These are phyloP conservation scores for Heliopora coerulea DNA, from an alignment of 92 coral and sea anemone species.

Conservation along the genomic window DNA sequence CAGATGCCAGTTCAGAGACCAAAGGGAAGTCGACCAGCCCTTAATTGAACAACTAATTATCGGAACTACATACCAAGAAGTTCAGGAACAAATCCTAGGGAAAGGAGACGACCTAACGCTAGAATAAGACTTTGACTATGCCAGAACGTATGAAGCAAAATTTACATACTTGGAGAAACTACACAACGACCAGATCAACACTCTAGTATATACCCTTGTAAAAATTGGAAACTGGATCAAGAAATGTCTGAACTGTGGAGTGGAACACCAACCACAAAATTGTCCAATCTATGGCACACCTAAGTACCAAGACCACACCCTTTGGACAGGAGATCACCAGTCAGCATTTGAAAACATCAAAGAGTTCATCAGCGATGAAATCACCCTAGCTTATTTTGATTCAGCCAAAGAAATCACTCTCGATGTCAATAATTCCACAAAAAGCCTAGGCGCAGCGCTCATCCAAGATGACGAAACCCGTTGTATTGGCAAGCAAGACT, in stretches of 20 bases:
- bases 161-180: constrained; percentile 47
- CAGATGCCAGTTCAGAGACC: constrained; percentile 61
- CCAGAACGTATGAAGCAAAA: constrained; percentile 62
- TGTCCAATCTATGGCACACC: constrained; percentile 62
- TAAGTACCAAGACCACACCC: too few relatives aligned
- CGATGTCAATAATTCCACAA: constrained; percentile 53
- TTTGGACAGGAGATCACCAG: constrained; percentile 53
- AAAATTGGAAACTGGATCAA: not conserved
- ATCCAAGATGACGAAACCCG: constrained; percentile 54
- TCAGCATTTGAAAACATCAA: constrained; percentile 54
- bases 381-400: constrained; percentile 59
- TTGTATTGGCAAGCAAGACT: constrained; percentile 57
- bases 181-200: not conserved
- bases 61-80: constrained; percentile 55
- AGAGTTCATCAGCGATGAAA: constrained; percentile 46
- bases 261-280: constrained; percentile 26
- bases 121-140: constrained; percentile 55
- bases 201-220: not conserved
- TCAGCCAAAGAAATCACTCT: constrained; percentile 40
- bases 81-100: constrained; percentile 48
- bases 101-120: constrained; percentile 53
- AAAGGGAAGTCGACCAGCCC: constrained; percentile 51
- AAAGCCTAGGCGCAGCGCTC: constrained; percentile 53
- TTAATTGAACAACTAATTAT: constrained; percentile 59
- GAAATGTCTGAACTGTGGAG: constrained; percentile 9